phyloP scores from a whole-genome alignment of 1,140 invertebrate species.

The Sminthurides bifidus region DNA sequence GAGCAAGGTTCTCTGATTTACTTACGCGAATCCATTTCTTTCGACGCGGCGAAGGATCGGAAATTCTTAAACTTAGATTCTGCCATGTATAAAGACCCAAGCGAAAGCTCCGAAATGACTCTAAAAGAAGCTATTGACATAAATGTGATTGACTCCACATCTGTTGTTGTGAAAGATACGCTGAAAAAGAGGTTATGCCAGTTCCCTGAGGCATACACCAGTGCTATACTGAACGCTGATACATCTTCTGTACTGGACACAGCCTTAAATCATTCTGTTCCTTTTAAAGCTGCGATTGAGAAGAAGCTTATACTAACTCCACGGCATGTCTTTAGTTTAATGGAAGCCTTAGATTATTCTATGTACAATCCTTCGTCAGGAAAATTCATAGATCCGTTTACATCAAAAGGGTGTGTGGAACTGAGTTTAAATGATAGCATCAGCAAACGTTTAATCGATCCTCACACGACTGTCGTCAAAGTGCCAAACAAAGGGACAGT shows the following conservation, averaged over 20 bases:
- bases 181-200: constrained; percentile 67
- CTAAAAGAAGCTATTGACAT: constrained; percentile 70
- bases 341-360: constrained; percentile 67
- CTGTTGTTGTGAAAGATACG: constrained; percentile 74
- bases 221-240: constrained; percentile 73
- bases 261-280: constrained; percentile 63
- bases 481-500: constrained; percentile 62
- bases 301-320: constrained; percentile 61
- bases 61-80: constrained; percentile 55
- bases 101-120: constrained; percentile 44
- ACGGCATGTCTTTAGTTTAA: constrained; percentile 59
- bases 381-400: constrained; percentile 64
- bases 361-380: constrained; percentile 70
- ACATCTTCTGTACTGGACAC: constrained; percentile 72
- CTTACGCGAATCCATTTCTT: constrained; percentile 54
- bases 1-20: constrained; percentile 59
- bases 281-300: constrained; percentile 59
- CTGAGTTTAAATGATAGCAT: constrained; percentile 65
- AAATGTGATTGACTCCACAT: constrained; percentile 74
- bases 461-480: constrained; percentile 69
- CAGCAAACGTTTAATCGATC: constrained; percentile 63
- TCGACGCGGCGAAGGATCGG: constrained; percentile 62
- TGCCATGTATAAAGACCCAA: constrained; percentile 64
- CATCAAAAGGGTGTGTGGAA: too few species aligned
- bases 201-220: constrained; percentile 69